Conservation (phyloP, 2,888 invertebrate genomes). For the Herminia tarsipennalis region DNA sequence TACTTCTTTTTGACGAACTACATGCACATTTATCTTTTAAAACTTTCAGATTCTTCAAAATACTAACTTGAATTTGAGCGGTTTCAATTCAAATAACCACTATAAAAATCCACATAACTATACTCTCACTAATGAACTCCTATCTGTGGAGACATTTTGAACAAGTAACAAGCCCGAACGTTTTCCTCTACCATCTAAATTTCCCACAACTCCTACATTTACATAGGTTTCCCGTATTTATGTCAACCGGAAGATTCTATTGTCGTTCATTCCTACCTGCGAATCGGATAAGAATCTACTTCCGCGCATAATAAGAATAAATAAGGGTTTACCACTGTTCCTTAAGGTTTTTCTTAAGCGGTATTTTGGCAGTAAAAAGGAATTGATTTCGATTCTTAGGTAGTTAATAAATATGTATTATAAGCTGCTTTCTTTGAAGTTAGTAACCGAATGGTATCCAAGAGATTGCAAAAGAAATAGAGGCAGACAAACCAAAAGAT, state of each 20-base stretch:
- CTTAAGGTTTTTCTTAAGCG: conserved; percentile 13
- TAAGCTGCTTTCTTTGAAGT: no score
- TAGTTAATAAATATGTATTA: no score
- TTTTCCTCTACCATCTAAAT: conserved; percentile 11
- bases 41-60: neutral
- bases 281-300: conserved; percentile 42
- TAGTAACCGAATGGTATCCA: no score
- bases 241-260: conserved; percentile 40
- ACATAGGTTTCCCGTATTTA: conserved; percentile 44
- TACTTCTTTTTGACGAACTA: no score
- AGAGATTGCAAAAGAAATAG: no score
- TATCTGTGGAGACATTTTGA: conserved; percentile 19
- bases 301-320: conserved; percentile 40
- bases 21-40: no score
- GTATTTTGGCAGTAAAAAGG: conserved; percentile 6
- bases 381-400: neutral
- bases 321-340: conserved; percentile 34
- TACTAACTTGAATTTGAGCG: neutral
- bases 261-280: conserved; percentile 43
- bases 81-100: neutral
- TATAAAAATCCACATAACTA: conserved; percentile 3
- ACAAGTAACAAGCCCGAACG: conserved; percentile 11
- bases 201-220: conserved; percentile 29
- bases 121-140: conserved; percentile 6
- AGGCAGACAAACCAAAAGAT: no score